Evolutionary conservation across 2,888 invertebrate genomes (phyloP).

Genomic region (Xanthorhoe spadicearia): DNA sequence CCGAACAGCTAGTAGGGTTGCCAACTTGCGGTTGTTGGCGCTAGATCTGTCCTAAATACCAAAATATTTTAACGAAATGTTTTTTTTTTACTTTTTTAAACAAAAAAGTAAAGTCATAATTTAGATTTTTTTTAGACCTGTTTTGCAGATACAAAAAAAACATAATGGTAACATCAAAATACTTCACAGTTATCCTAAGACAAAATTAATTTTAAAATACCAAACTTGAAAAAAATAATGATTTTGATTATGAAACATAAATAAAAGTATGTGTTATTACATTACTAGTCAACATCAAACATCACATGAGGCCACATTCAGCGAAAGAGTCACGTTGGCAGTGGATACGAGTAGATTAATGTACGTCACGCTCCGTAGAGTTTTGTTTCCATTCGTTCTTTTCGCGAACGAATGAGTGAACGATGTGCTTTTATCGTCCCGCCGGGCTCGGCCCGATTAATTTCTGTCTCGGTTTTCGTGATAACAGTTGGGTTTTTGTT

Average conservation of each 20-base stretch:
- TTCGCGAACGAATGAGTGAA: slow-evolving; percentile 43
- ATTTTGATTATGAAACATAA: too few relatives aligned
- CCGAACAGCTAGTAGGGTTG: slow-evolving; percentile 2
- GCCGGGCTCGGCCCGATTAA: slow-evolving; percentile 43
- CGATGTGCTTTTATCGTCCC: slow-evolving; percentile 44
- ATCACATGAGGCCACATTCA: not conserved
- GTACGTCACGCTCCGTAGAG: slow-evolving; percentile 42
- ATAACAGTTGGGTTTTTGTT: slow-evolving; percentile 38
- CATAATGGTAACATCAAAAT: too few relatives aligned
- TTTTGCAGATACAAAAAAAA: not conserved
- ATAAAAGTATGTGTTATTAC: not conserved
- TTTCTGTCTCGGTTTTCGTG: slow-evolving; percentile 41
- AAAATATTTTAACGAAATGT: not conserved
- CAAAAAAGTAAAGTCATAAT: too few relatives aligned
- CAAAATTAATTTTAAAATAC: too few relatives aligned
- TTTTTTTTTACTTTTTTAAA: too few relatives aligned
- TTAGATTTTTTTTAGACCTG: too few relatives aligned
- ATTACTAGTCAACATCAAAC: not conserved
- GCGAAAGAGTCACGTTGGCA: slow-evolving; percentile 9
- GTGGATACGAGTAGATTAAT: slow-evolving; percentile 45
- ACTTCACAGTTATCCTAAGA: too few relatives aligned
- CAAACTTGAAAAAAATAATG: too few relatives aligned
- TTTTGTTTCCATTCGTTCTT: slow-evolving; percentile 51
- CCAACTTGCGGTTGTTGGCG: not conserved
- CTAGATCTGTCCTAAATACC: not conserved